Evolutionary conservation across 1,140 invertebrate species (phyloP), one percentile per base, ranked within the genome.

Genomic region (Brachionus rubens): DNA sequence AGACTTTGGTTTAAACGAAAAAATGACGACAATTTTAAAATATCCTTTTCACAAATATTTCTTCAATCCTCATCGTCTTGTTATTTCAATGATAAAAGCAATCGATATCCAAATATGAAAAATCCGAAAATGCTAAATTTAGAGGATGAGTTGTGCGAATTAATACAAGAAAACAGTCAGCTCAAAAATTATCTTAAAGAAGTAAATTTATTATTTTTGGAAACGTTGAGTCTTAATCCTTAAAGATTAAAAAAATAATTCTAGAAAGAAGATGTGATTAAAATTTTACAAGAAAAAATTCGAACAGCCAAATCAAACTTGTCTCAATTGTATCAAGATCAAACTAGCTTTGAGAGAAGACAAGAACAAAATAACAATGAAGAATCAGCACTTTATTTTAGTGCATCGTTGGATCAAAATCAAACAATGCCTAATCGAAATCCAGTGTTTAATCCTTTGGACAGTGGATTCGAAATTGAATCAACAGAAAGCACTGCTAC

Each of bases 1-100:
- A 19, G 68, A 3, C 16, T 72, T 9, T 72, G 68, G 68, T 50
- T 50, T 54, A 54, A 72, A 24, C 7, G 50, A 24, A 33, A 26
- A 36, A 72, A 72, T 33, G 68, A 72, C n/a, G 68, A 72, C 16
- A 72, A 48, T 48, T 54, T 72, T 40, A 72, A 72, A 41, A 72
- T 72, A 19, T 72, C 68, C 1, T 41, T 72, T 3, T 72, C 68
- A 72, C 68, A 72, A 54, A 50, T 72, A 41, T 72, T 72, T 72
- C 21, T 72, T 6, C 68, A 72, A 30, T 40, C 68, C 1, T 48
- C 68, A 12, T 52, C 68, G 1, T 54, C 68, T 41, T 54, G 28
- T 1, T 65, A 65, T 43, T 65, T 43, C n/a, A 43, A 24, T 21
- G 59, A 65, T 26, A 43, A 0, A 24, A 43, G 10, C 6, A 65